These are phyloP conservation scores for Eolophus roseicapilla DNA, from an alignment of 2,113 vertebrate species.

Conservation along the genomic window DNA sequence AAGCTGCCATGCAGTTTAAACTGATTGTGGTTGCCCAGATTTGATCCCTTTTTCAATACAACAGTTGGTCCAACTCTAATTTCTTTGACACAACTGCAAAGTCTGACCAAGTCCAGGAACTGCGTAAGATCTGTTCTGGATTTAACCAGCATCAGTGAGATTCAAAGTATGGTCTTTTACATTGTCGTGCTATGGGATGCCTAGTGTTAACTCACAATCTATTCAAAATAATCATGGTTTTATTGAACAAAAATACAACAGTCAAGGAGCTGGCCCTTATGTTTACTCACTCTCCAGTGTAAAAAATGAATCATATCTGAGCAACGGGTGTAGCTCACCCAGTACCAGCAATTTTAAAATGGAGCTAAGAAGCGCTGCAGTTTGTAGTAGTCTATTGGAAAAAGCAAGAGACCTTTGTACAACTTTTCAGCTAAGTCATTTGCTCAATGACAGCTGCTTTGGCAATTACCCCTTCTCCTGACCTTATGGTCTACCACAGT, in stretches of 20 bases:
- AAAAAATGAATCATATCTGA: not conserved
- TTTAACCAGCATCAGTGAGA: not conserved
- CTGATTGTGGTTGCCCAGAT: not conserved
- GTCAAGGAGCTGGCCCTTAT: not conserved
- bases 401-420: conserved; percentile 16
- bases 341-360: not conserved
- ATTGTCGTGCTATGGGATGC: not conserved
- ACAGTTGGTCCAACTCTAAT: not conserved
- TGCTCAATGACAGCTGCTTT: conserved; percentile 63
- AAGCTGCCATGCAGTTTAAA: not conserved
- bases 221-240: not conserved
- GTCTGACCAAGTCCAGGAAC: not conserved
- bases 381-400: not conserved
- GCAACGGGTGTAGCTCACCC: not conserved
- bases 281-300: not conserved
- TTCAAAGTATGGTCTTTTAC: not conserved
- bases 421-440: conserved; percentile 19
- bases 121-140: not conserved
- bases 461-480: conserved; percentile 63
- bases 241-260: not conserved
- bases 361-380: not conserved
- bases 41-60: not conserved
- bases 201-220: not conserved
- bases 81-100: not conserved
- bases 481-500: conserved; percentile 54